phyloP scores from a whole-genome alignment of 2,888 invertebrate genomes.

The Lasioglossum marginatum region DNA sequence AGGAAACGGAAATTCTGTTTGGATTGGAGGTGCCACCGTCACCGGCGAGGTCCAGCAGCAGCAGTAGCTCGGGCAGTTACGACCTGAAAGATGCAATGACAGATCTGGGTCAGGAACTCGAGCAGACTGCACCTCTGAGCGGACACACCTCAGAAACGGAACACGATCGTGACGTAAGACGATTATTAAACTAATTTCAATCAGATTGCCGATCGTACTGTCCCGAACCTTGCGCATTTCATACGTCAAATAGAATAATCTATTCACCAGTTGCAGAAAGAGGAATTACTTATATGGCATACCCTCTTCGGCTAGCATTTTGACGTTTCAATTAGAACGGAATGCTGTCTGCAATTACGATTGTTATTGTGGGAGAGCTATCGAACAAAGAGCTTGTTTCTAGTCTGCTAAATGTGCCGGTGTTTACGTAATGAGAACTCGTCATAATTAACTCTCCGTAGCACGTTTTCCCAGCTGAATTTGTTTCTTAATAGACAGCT shows the following conservation, averaged over 20 bases:
- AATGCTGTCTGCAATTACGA: background rate
- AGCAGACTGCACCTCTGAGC: constrained; percentile 72
- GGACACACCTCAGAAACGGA: constrained; percentile 78
- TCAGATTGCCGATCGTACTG: constrained; percentile 1
- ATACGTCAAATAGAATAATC: background rate
- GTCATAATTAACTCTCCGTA: background rate
- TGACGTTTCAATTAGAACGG: background rate
- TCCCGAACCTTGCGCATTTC: background rate
- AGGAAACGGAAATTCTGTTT: constrained; percentile 76
- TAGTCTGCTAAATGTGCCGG: background rate
- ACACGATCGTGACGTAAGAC: constrained; percentile 77
- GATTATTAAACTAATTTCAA: constrained; percentile 29
- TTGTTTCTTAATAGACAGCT: background rate
- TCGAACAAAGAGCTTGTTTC: background rate
- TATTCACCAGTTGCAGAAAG: background rate
- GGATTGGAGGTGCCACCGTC: constrained; percentile 75
- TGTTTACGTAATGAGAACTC: background rate
- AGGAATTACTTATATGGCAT: background rate
- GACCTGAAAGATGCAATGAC: constrained; percentile 82
- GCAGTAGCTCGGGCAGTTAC: constrained; percentile 83
- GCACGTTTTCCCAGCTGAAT: background rate
- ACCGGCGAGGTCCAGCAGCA: constrained; percentile 80
- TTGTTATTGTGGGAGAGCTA: background rate
- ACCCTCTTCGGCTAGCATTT: background rate
- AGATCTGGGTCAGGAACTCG: constrained; percentile 73